Conservation (phyloP, 2,888 invertebrate species). For the Drosophila nr. perissopoda region DNA sequence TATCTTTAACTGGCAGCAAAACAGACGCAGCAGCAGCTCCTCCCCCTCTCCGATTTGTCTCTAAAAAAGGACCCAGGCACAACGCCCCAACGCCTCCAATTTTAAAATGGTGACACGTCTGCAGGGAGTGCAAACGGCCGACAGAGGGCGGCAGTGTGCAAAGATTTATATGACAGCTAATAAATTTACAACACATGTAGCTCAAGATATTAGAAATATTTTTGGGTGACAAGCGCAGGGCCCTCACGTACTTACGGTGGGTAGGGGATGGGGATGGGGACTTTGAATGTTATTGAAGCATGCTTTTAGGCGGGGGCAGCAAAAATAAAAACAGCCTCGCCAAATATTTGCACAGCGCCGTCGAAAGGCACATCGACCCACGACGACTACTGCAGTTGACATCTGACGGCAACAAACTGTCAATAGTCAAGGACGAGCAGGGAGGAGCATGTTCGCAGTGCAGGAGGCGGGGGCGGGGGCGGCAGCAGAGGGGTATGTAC, state of each 20-base stretch:
- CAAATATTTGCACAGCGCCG: slow-evolving; percentile 62
- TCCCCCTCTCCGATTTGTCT: neutral
- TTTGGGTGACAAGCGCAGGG: slow-evolving; percentile 61
- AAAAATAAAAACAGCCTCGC: slow-evolving; percentile 54
- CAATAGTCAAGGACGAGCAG: slow-evolving; percentile 33
- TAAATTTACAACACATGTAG: slow-evolving; percentile 82
- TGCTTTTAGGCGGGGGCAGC: slow-evolving; percentile 52
- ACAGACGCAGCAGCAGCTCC: slow-evolving; percentile 29
- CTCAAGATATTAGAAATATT: slow-evolving; percentile 74
- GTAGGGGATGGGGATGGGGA: slow-evolving; percentile 10
- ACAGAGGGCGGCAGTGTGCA: slow-evolving; percentile 70
- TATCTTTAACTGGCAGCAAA: slow-evolving; percentile 48
- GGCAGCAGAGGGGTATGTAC: neutral
- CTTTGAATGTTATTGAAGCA: slow-evolving; percentile 69
- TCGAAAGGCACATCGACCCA: slow-evolving; percentile 52
- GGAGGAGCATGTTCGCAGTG: neutral
- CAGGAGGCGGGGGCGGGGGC: neutral
- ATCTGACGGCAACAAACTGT: slow-evolving; percentile 68
- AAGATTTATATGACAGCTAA: slow-evolving; percentile 85
- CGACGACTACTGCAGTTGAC: slow-evolving; percentile 71
- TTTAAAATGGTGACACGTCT: slow-evolving; percentile 54
- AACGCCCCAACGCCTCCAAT: slow-evolving; percentile 9
- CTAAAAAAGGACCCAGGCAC: slow-evolving; percentile 1
- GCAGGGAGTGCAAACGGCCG: slow-evolving; percentile 23
- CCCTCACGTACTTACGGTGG: slow-evolving; percentile 44